Conservation (phyloP, 2,888 invertebrate genomes). For the Meteorus cinctellus region DNA sequence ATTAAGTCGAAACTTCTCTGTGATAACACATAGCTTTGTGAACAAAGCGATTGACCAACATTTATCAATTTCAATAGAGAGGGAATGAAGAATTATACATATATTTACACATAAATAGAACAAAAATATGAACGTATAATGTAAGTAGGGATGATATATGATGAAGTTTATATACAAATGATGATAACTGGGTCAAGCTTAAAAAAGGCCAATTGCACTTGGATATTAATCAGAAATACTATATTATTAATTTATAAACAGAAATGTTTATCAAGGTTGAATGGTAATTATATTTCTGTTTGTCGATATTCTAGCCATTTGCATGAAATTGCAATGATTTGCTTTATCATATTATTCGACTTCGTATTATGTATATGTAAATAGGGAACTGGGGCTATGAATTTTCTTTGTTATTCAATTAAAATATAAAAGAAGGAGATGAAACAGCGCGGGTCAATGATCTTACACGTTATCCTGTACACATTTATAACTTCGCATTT, state of each 20-base stretch:
- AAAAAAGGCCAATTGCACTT: conserved; percentile 56
- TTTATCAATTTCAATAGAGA: conserved; percentile 14
- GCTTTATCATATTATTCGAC: not conserved
- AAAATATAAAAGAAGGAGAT: not conserved
- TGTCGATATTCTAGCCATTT: not conserved
- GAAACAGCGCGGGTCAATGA: not conserved
- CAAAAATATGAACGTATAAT: conserved; percentile 25
- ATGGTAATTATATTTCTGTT: conserved; percentile 33
- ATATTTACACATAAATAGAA: not conserved
- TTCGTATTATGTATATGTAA: not conserved
- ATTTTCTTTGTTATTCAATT: conserved; percentile 3
- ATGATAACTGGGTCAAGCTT: conserved; percentile 66
- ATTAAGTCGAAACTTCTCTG: not conserved
- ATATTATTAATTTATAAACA: conserved; percentile 40
- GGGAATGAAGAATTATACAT: not conserved
- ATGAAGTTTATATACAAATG: conserved; percentile 44
- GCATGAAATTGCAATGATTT: not conserved
- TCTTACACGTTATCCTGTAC: conserved; percentile 3
- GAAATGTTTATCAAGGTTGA: conserved; percentile 59
- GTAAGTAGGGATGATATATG: conserved; percentile 34
- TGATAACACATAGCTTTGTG: not conserved
- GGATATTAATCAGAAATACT: conserved; percentile 11
- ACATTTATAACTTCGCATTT: not conserved
- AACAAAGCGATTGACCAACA: conserved; percentile 38
- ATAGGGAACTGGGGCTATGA: not conserved